Percentiles rank a stretch among this genome's conserved stretches.
phyloP scores from a whole-genome alignment of 2,888 invertebrate genomes.

The Drosophila robusta region DNA sequence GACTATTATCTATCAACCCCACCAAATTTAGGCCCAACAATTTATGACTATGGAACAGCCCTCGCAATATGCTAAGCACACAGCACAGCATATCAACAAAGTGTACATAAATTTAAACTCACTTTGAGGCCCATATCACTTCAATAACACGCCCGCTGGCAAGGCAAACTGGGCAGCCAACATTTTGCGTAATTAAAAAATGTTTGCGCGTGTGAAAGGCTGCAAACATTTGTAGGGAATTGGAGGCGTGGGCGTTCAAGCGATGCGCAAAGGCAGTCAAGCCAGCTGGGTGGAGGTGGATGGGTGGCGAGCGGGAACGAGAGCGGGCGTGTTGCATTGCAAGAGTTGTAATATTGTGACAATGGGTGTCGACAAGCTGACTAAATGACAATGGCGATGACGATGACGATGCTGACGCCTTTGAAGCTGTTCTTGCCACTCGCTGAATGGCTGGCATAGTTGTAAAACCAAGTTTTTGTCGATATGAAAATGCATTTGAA shows the following conservation, averaged over 20 bases:
- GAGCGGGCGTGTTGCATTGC: conserved; percentile 57
- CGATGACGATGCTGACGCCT: conserved; percentile 34
- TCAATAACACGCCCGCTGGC: conserved; percentile 71
- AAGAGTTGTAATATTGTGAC: conserved; percentile 76
- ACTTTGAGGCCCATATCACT: conserved; percentile 66
- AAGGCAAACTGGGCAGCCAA: conserved; percentile 69
- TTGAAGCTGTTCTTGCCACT: conserved; percentile 45
- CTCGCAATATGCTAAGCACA: conserved; percentile 26
- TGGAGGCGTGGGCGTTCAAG: conserved; percentile 73
- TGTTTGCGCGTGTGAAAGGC: conserved; percentile 75
- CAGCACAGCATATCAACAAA: conserved; percentile 12
- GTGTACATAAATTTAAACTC: conserved; percentile 57
- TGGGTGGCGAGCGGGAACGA: conserved; percentile 12
- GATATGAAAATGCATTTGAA: conserved; percentile 75
- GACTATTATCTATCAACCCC: conserved; percentile 22
- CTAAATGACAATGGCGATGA: conserved; percentile 72
- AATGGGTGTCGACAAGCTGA: conserved; percentile 77
- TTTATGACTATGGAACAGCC: conserved; percentile 1
- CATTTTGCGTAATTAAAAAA: conserved; percentile 83
- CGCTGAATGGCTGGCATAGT: conserved; percentile 39
- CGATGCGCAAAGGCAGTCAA: conserved; percentile 55
- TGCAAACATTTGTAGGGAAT: conserved; percentile 64
- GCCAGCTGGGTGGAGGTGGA: conserved; percentile 23
- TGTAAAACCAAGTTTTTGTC: conserved; percentile 73
- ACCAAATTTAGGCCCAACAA: background rate